phyloP scores from a whole-genome alignment of 1,140 invertebrate species.

The Venustaconcha ellipsiformis region DNA sequence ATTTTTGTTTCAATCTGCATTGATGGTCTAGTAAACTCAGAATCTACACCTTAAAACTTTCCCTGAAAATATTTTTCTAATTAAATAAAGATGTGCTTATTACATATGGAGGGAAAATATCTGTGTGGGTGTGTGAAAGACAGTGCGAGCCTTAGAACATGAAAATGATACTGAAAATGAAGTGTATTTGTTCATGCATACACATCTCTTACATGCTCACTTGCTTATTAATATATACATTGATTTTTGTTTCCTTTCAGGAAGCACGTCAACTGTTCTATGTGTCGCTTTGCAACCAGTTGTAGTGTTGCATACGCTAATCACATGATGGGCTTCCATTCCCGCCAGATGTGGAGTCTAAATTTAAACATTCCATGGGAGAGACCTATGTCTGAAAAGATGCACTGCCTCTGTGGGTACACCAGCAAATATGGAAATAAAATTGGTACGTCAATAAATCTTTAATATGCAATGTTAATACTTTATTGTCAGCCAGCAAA shows the following conservation, averaged over 20 bases:
- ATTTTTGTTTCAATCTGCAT: too few relatives aligned
- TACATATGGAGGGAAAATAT: too few relatives aligned
- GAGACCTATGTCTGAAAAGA: slow-evolving; percentile 31
- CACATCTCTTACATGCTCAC: too few relatives aligned
- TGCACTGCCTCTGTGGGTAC: slow-evolving; percentile 65
- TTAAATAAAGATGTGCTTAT: too few relatives aligned
- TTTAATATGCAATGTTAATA: background rate
- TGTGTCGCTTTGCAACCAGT: slow-evolving; percentile 67
- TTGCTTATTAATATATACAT: too few relatives aligned
- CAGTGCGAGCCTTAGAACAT: too few relatives aligned
- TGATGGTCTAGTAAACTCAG: too few relatives aligned
- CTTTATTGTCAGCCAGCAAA: background rate
- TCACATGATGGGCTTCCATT: slow-evolving; percentile 67
- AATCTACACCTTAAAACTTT: too few relatives aligned
- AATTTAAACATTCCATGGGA: slow-evolving; percentile 56
- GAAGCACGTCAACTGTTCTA: slow-evolving; percentile 65
- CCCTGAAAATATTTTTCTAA: too few relatives aligned
- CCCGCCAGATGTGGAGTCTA: slow-evolving; percentile 53
- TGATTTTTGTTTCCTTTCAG: slow-evolving; percentile 44
- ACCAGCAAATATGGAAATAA: slow-evolving; percentile 58
- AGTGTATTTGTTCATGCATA: too few relatives aligned
- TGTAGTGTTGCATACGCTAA: slow-evolving; percentile 64
- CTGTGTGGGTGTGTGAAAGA: too few relatives aligned
- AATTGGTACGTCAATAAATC: slow-evolving; percentile 50
- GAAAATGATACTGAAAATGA: too few relatives aligned